A percentile compares a stretch with the other conserved stretches of the same genome.
phyloP scores from a whole-genome alignment of 2,797 vertebrate species.

The Crocodylus rhombifer region DNA sequence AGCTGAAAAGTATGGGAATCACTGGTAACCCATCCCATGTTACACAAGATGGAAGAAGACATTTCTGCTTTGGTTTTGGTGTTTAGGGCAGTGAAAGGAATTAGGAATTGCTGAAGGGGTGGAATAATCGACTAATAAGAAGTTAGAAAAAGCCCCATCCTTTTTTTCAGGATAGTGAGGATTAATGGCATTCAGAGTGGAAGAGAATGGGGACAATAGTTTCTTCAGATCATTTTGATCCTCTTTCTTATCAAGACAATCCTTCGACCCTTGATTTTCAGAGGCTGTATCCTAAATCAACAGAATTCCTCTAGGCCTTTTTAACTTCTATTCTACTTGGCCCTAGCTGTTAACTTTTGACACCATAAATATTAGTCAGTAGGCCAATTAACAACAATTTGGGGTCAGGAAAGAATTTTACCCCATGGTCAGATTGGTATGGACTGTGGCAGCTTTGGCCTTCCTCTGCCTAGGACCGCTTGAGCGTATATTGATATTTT shows the following conservation, averaged over 20 bases:
- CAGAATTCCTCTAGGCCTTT: not conserved
- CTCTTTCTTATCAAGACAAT: not conserved
- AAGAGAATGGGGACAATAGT: not conserved
- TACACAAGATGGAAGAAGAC: not conserved
- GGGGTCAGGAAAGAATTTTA: not conserved
- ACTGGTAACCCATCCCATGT: accelerated
- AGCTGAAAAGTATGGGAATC: not conserved
- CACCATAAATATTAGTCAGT: not conserved
- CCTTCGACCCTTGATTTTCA: not conserved
- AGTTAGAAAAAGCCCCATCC: accelerated
- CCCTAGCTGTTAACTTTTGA: not conserved
- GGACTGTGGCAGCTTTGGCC: too few relatives aligned
- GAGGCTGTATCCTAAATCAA: not conserved
- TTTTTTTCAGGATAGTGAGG: not conserved
- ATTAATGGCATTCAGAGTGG: not conserved
- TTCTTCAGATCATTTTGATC: not conserved
- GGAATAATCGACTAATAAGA: not conserved
- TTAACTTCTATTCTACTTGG: not conserved
- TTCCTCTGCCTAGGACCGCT: too few relatives aligned
- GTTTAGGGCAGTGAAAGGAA: not conserved
- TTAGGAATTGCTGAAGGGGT: not conserved
- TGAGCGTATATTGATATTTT: too few relatives aligned
- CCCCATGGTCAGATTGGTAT: too few relatives aligned
- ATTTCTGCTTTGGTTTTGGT: not conserved
- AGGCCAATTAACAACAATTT: not conserved